Base-by-base conservation (phyloP, 2,113 vertebrate species). In the Bubo bubo region DNA sequence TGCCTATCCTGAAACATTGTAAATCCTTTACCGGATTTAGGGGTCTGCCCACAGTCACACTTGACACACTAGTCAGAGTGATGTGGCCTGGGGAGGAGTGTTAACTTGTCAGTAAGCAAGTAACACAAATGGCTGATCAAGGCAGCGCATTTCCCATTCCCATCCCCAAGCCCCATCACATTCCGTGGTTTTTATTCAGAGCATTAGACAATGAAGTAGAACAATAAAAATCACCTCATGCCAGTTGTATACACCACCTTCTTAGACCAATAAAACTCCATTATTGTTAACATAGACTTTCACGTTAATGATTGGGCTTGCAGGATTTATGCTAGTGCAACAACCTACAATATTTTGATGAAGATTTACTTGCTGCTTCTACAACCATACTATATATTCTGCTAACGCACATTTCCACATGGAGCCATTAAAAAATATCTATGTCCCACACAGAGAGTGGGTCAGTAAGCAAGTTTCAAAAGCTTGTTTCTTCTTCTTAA, bases 381-480 rank as follows among this genome's bases (percentile, higher is more conserved):
- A 70, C 22, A 86, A 19, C 53, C 39, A 17, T 34, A n/a, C 39
- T 62, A 22, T 34, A 37, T 66, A 66, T 76, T 92, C 76, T 93
- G 22, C 26, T 94, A 85, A 93, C 1, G 4, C 50, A 63, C 14
- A 39, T 67, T 95, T 95, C 82, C 71, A 90, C 59, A 18, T 45
- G 26, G 62, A 93, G 79, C 55, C 79, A 83, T 88, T 95, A 89
- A 96, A 83, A 79, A 84, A 68, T 74, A 60, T 89, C 10, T 72
- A 50, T 71, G 80, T 96, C 49, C 43, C 47, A 63, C 35, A 59
- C n/a, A 85, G 60, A 79, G 30, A 85, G 26, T 47, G 59, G 83
- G 86, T 87, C 74, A 96, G 89, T 94, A 97, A 95, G 88, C 94
- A 86, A 71, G 37, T 95, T 95, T 93, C 79, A 93, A 86, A 95